Evolutionary conservation across 2,797 vertebrate genomes (phyloP).

Genomic region (Hyperoplus immaculatus): DNA sequence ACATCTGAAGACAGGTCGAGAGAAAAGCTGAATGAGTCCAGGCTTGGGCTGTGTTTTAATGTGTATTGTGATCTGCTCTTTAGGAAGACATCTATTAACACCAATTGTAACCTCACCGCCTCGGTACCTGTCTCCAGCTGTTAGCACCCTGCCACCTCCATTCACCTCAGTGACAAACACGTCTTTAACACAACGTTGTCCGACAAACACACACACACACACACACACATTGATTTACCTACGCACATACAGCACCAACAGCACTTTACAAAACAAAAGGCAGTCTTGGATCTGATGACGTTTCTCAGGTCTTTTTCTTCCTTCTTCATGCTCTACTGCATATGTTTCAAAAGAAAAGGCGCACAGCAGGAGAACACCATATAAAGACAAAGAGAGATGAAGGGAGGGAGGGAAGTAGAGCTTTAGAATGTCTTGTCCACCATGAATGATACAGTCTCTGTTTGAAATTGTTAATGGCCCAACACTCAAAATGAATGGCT

Average conservation of each 20-base stretch:
- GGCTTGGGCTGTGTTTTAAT: constrained; percentile 49
- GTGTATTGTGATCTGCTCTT: constrained; percentile 71
- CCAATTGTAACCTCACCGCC: constrained; percentile 79
- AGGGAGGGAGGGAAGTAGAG: not conserved
- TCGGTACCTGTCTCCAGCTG: constrained; percentile 74
- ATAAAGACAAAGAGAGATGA: not conserved
- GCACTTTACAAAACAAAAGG: constrained; percentile 54
- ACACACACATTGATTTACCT: constrained; percentile 14
- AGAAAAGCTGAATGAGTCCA: constrained; percentile 22
- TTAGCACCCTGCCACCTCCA: constrained; percentile 76
- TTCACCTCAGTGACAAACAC: constrained; percentile 68
- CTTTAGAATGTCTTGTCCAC: not conserved
- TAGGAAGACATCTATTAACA: constrained; percentile 82
- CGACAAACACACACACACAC: constrained; percentile 29
- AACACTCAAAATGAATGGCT: not conserved
- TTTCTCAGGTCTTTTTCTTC: constrained; percentile 29
- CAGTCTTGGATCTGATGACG: constrained; percentile 45
- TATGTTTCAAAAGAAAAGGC: constrained; percentile 12
- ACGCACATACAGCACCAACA: constrained; percentile 9
- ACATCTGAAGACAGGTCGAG: constrained; percentile 23
- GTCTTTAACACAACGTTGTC: constrained; percentile 64
- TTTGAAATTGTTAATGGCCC: not conserved
- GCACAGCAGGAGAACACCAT: not conserved
- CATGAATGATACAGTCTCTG: not conserved
- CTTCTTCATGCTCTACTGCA: constrained; percentile 3